These are phyloP conservation scores for Ploceus nigricollis DNA, from an alignment of 2,113 vertebrate genomes.

Conservation along the genomic window DNA sequence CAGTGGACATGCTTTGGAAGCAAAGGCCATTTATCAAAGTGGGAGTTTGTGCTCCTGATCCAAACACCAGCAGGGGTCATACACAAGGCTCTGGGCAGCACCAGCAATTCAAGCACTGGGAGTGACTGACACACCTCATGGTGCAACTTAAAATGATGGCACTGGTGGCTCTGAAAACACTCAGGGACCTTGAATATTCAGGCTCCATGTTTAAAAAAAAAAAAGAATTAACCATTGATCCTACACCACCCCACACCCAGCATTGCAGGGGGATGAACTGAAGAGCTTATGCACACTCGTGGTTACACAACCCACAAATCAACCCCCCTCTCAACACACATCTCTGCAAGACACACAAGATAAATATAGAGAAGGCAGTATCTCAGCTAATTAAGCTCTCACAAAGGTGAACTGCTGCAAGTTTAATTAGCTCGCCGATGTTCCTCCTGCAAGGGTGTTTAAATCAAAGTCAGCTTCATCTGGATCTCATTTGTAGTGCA, in stretches of 20 bases:
- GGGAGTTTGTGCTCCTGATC: neutral
- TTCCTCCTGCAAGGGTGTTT: slow-evolving; percentile 28
- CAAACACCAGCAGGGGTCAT: neutral
- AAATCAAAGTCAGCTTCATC: slow-evolving; percentile 44
- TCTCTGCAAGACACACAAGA: neutral
- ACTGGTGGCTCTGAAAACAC: neutral
- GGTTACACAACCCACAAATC: neutral
- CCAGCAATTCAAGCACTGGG: neutral
- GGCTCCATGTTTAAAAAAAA: neutral
- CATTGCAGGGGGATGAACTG: neutral
- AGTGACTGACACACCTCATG: neutral
- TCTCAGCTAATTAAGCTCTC: slow-evolving; percentile 52
- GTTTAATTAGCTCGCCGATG: slow-evolving; percentile 34
- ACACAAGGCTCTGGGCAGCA: neutral
- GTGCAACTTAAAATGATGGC: neutral
- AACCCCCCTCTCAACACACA: neutral
- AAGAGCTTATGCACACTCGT: neutral
- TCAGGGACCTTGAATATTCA: neutral
- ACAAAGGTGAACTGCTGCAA: slow-evolving; percentile 54
- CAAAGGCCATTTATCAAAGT: neutral
- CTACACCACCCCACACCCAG: neutral
- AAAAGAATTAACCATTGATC: neutral
- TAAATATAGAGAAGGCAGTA: slow-evolving; percentile 48
- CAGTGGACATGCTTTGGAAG: neutral
- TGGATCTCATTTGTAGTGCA: neutral